Evolutionary conservation across 2,113 vertebrate species (phyloP).

Genomic region (Mormyrus lacerda): DNA sequence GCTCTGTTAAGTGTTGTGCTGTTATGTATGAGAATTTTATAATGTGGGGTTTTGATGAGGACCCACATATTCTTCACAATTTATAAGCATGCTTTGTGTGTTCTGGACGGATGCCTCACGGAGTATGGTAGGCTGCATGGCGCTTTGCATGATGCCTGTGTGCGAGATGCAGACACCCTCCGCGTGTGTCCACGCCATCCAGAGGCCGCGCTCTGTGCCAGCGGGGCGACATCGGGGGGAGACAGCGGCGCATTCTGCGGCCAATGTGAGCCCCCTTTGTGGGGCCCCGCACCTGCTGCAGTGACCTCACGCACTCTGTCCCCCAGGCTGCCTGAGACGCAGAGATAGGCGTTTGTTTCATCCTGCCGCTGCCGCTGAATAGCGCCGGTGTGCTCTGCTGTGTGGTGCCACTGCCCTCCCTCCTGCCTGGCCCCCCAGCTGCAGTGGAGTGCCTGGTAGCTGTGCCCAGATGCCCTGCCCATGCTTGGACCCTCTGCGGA

Average conservation of each 20-base stretch:
- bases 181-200: background rate
- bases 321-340: background rate
- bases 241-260: slow-evolving; percentile 40
- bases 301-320: slow-evolving; percentile 15
- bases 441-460: background rate
- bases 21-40: background rate
- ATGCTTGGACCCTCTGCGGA: background rate
- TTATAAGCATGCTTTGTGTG: background rate
- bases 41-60: background rate
- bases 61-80: background rate
- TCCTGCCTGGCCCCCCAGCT: background rate
- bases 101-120: background rate
- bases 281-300: slow-evolving; percentile 38
- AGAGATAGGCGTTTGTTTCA: slow-evolving; percentile 9
- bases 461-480: background rate
- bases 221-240: slow-evolving; percentile 28
- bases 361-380: background rate
- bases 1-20: background rate
- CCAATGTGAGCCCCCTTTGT: slow-evolving; percentile 48
- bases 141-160: slow-evolving; percentile 18
- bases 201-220: slow-evolving; percentile 26
- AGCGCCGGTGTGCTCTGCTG: slow-evolving; percentile 17
- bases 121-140: background rate
- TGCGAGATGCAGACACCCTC: background rate
- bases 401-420: background rate